These are phyloP conservation scores for Apis cerana DNA, from an alignment of 1,140 invertebrate genomes.

Conservation along the genomic window DNA sequence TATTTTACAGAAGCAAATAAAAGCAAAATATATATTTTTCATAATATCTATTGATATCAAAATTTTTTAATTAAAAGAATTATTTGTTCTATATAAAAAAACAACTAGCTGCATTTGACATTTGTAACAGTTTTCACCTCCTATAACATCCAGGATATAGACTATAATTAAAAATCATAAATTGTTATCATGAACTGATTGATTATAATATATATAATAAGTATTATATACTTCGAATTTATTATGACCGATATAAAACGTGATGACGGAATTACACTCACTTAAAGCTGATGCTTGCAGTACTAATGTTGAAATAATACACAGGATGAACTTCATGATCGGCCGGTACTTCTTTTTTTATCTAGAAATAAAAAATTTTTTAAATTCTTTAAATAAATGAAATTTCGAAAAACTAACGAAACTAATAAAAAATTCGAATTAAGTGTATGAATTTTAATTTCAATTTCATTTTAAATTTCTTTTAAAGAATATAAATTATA, in stretches of 20 bases:
- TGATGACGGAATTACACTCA: slow-evolving; percentile 67
- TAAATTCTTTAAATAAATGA: not conserved
- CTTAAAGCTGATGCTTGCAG: slow-evolving; percentile 72
- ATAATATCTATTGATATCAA: not conserved
- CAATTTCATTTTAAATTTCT: not conserved
- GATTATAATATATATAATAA: not conserved
- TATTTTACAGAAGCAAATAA: not conserved
- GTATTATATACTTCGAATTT: slow-evolving; percentile 26
- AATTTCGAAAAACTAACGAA: not conserved
- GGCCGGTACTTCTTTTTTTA: slow-evolving; percentile 39
- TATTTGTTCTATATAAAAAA: slow-evolving; percentile 1
- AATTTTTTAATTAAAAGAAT: not conserved
- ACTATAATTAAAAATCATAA: slow-evolving; percentile 69
- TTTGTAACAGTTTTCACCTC: slow-evolving; percentile 62
- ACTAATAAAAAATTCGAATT: not conserved
- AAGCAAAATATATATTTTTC: not conserved
- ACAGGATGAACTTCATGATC: slow-evolving; percentile 70
- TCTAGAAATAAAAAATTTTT: slow-evolving; percentile 55
- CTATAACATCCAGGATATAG: slow-evolving; percentile 64
- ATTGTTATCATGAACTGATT: slow-evolving; percentile 31
- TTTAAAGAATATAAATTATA: not conserved
- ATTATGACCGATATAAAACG: slow-evolving; percentile 33
- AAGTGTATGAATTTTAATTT: not conserved
- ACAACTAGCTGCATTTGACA: slow-evolving; percentile 12
- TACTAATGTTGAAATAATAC: slow-evolving; percentile 68